A percentile compares a stretch with the other conserved stretches of the same genome.
Evolutionary conservation across 92 coral and sea anemone species (phyloP).

Genomic region (Micromussa lordhowensis): DNA sequence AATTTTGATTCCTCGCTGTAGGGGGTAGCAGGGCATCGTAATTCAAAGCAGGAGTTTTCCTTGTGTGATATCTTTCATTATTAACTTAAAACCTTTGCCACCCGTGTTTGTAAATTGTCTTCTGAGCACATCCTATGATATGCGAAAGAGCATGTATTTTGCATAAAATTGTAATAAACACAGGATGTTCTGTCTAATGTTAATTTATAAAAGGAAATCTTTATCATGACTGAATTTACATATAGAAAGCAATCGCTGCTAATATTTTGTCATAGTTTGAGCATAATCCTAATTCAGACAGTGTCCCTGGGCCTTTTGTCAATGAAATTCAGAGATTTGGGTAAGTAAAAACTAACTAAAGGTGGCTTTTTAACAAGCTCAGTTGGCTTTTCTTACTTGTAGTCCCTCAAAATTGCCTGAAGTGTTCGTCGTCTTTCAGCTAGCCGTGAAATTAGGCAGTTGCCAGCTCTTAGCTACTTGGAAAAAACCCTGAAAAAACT

Average conservation of each 20-base stretch:
- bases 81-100: not conserved
- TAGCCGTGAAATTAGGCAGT: too few relatives aligned
- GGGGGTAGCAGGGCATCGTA: not conserved
- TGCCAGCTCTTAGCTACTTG: too few relatives aligned
- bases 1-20: too few relatives aligned
- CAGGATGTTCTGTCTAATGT: not conserved
- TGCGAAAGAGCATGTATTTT: not conserved
- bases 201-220: not conserved
- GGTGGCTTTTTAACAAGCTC: too few relatives aligned
- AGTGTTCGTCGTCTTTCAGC: too few relatives aligned
- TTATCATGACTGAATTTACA: not conserved
- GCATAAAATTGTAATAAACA: not conserved
- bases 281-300: not conserved
- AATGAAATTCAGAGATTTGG: not conserved
- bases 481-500: not conserved
- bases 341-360: too few relatives aligned
- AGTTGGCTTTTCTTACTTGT: too few relatives aligned
- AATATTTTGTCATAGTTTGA: not conserved
- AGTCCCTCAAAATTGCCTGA: too few relatives aligned
- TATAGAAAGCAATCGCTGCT: not conserved
- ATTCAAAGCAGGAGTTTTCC: not conserved
- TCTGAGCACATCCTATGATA: conserved; percentile 1
- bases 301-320: not conserved
- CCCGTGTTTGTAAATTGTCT: not conserved
- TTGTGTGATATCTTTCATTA: not conserved